Base-by-base conservation (phyloP, 2,888 invertebrate genomes). In the Spisula solida region DNA sequence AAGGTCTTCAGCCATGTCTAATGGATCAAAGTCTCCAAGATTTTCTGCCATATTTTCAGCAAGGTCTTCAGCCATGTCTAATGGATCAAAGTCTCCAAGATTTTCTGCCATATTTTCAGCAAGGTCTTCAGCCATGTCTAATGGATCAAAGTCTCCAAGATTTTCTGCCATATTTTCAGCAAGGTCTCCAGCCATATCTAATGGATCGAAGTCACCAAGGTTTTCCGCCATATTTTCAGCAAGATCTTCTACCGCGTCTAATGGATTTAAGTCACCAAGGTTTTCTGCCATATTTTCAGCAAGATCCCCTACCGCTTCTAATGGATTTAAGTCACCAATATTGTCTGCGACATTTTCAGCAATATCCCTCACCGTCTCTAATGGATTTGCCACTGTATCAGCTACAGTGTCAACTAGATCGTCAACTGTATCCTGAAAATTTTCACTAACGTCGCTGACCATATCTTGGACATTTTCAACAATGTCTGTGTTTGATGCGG, bases 381-480 rank as follows among this genome's bases (percentile, higher is more conserved):
- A 20, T 2, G 79, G 41, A 34, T 89, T 81, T 14, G n/a, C 80
- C 47, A 75, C n/a, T 31, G 48, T 34, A 31, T 82, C 82, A 1
- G 78, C n/a, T 14, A 70, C 87, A 47, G 48, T 31, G 66, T 86
- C 87, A 48, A 79, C 82, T 8, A 82, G 34, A 85, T 90, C 87
- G 14, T 51, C 34, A 14, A 84, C 88, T 41, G 79, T 75, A 14
- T 88, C 88, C 14, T 56, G 48, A 6, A 82, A 41, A 51, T 34
- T 86, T 14, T 89, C 91, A 10, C 34, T 55, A 12, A 83, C 56
- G 80, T 91, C 87, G 83, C 85, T 78, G 16, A 88, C 79, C 0
- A 86, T 75, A 60, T 91, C 91, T 80, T 86, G 81, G 12, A 89
- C 48, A 48, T 90, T 90, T 18, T 91, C 91, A 20, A 88, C 51